phyloP scores from a whole-genome alignment of 2,888 invertebrate species.

The Tetramorium bicarinatum region DNA sequence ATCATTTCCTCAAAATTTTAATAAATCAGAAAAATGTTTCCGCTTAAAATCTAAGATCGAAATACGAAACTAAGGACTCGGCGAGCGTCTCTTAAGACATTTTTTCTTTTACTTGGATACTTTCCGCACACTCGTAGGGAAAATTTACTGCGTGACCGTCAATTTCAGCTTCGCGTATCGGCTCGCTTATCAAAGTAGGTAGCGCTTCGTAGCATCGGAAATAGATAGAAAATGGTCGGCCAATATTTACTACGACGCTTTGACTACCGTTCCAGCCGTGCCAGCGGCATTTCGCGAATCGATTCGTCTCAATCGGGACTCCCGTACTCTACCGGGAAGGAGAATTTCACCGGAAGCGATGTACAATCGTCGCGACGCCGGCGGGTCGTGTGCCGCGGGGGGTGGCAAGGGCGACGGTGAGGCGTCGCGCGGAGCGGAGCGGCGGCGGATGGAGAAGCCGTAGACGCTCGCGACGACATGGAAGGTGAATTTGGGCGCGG shows the following conservation, averaged over 20 bases:
- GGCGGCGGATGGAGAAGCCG: constrained; percentile 47
- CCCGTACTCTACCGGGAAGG: constrained; percentile 25
- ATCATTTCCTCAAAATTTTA: background rate
- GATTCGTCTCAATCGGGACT: constrained; percentile 48
- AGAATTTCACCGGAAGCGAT: constrained; percentile 54
- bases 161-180: constrained; percentile 23
- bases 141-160: constrained; percentile 35
- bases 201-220: constrained; percentile 4
- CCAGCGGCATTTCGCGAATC: constrained; percentile 51
- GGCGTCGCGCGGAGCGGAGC: background rate
- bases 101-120: background rate
- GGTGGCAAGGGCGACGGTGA: background rate
- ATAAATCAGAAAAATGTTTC: background rate
- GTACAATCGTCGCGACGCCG: constrained; percentile 54
- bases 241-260: constrained; percentile 44
- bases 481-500: constrained; percentile 54
- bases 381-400: constrained; percentile 10
- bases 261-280: constrained; percentile 34
- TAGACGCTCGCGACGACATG: constrained; percentile 68
- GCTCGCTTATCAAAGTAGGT: constrained; percentile 36
- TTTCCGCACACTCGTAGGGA: background rate
- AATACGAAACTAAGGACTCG: background rate
- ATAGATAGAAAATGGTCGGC: constrained; percentile 50
- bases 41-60: background rate
- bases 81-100: background rate